Evolutionary conservation across 2,113 vertebrate species (phyloP), one percentile per base, ranked within the genome.

Genomic region (Egretta garzetta): DNA sequence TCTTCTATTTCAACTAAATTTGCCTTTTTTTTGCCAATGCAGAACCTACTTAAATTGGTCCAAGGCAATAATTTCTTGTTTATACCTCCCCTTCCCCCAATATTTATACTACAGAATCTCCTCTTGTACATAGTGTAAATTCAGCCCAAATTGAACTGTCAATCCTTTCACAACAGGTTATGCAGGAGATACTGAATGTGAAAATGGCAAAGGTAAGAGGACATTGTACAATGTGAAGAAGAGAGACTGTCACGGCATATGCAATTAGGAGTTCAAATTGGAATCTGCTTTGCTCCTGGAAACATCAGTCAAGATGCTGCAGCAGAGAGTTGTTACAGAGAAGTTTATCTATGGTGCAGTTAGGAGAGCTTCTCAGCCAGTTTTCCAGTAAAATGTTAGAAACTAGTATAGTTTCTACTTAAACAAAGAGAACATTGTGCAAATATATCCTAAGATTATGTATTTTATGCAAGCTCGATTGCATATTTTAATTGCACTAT

Each of bases 401-500:
- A 94, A 89, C 32, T 39, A 86, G 10, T 8, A 6, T 1, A 50
- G 49, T 50, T 92, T 47, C 64, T 70, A 80, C 49, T 56, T 52
- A 47, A 91, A 92, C 73, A 83, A 93, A 86, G 24, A 77, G 33
- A 75, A 77, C 33, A 43, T 63, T 79, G 50, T 88, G 41, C 41
- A 89, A 96, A 95, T 73, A 39, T 30, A 75, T 49, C 58, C 64
- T 74, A 50, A 94, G 66, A 96, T 93, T 84, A 84, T 79, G 53
- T 73, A 90, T 79, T 64, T 95, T 80, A 73, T 81, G 50, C 64
- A 93, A 94, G 73, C 74, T 82, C 73, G 63, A 68, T 77, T 88
- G 71, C 60, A 1, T 94, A 33, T 41, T 96, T 92, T 97, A 96
- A 97, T 96, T 91, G 58, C 37, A 52, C 30, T 70, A 56, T 30